A percentile compares a stretch with the other conserved stretches of the same genome.
phyloP scores from a whole-genome alignment of 2,797 vertebrate species.

The Smutsia gigantea region DNA sequence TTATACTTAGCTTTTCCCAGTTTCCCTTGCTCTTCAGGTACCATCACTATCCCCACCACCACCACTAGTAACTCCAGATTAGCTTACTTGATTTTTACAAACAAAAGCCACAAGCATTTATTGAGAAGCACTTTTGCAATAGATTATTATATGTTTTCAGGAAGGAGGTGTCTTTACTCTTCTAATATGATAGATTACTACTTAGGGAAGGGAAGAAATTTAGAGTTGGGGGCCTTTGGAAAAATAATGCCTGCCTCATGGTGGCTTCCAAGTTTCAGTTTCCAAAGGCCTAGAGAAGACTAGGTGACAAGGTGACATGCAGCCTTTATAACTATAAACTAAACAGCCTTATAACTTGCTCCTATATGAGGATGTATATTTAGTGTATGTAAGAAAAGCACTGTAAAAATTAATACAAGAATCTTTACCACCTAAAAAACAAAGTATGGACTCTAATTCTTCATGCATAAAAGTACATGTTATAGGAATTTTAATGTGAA shows the following conservation, averaged over 20 bases:
- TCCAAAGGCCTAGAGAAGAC: not conserved
- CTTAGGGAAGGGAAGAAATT: not conserved
- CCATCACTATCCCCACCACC: accelerated
- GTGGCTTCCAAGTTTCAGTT: not conserved
- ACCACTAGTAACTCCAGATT: not conserved
- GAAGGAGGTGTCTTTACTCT: not conserved
- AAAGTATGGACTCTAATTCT: not conserved
- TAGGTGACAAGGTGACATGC: not conserved
- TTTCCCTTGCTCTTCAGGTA: not conserved
- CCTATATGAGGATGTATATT: not conserved
- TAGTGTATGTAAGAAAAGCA: not conserved
- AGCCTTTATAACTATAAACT: not conserved
- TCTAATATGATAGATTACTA: not conserved
- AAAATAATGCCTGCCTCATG: not conserved
- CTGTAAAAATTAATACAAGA: not conserved
- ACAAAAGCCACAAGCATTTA: not conserved
- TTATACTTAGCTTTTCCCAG: not conserved
- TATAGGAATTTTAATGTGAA: constrained; percentile 18
- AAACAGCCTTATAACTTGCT: not conserved
- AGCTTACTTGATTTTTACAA: not conserved
- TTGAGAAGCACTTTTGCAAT: not conserved
- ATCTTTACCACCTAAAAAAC: not conserved
- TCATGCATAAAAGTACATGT: not conserved
- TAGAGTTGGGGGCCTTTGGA: not conserved
- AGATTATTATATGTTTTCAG: not conserved